Percentiles rank a stretch among this genome's conserved stretches.
Conservation (phyloP, 2,113 vertebrate species). For the Brachypteracias leptosomus region DNA sequence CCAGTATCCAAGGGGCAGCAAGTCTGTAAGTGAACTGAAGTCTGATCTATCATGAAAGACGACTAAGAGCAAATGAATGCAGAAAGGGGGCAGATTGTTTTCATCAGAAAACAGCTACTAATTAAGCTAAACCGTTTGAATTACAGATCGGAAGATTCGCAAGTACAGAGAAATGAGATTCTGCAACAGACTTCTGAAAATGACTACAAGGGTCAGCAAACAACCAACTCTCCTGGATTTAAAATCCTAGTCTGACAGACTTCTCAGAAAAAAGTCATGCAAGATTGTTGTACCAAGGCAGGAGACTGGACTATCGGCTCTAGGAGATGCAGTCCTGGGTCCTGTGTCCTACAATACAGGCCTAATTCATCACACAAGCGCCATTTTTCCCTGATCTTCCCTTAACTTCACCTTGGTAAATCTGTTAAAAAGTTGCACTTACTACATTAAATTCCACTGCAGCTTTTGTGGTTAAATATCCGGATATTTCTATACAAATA, state of each 20-base stretch:
- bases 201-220: not conserved
- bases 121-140: not conserved
- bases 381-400: not conserved
- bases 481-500: not conserved
- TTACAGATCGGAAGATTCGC: not conserved
- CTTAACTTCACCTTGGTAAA: not conserved
- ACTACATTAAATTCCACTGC: not conserved
- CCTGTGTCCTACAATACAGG: not conserved
- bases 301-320: not conserved
- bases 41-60: not conserved
- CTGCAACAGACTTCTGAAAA: not conserved
- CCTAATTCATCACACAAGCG: not conserved
- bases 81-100: not conserved
- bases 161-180: not conserved
- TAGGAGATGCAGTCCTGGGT: rapidly evolving
- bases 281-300: not conserved
- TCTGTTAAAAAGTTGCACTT: rapidly evolving
- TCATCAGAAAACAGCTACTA: not conserved
- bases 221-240: not conserved
- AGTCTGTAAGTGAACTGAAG: not conserved
- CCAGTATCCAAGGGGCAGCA: not conserved
- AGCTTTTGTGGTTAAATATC: not conserved
- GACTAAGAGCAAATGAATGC: not conserved
- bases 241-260: not conserved
- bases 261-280: not conserved